Conservation (phyloP, 1,140 invertebrate species). For the Drosophila mayri region DNA sequence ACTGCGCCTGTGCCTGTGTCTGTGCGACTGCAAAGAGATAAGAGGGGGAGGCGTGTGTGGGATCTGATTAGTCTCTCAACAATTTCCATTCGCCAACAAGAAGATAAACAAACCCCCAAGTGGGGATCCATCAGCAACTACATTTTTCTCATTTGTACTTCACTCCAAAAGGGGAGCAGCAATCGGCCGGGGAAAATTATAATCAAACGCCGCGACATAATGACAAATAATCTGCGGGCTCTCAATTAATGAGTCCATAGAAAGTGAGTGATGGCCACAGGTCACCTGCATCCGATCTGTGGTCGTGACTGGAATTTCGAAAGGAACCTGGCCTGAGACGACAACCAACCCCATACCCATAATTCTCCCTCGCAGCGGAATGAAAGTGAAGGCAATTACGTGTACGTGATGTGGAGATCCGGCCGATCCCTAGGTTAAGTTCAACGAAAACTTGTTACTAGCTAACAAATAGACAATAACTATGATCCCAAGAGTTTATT, state of each 20-base stretch:
- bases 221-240: slow-evolving; percentile 52
- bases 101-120: slow-evolving; percentile 9
- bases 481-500: background rate
- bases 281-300: slow-evolving; percentile 28
- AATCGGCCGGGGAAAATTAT: slow-evolving; percentile 10
- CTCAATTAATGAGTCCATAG: slow-evolving; percentile 38
- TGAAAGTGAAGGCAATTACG: slow-evolving; percentile 57
- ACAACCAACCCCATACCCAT: slow-evolving; percentile 31
- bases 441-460: background rate
- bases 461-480: no score
- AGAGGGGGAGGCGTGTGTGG: background rate
- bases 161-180: background rate
- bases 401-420: slow-evolving; percentile 20
- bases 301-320: slow-evolving; percentile 59
- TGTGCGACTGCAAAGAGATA: slow-evolving; percentile 9
- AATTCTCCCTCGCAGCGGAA: slow-evolving; percentile 43
- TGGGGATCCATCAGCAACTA: background rate
- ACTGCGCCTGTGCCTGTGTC: no score
- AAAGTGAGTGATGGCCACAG: slow-evolving; percentile 26
- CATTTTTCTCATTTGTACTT: slow-evolving; percentile 26
- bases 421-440: background rate
- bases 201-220: slow-evolving; percentile 54
- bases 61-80: slow-evolving; percentile 6
- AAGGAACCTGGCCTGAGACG: slow-evolving; percentile 21
- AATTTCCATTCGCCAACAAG: slow-evolving; percentile 5